A percentile compares a stretch with the other conserved stretches of the same genome.
phyloP scores from a whole-genome alignment of 2,113 vertebrate genomes.

The Bubalus kerabau region DNA sequence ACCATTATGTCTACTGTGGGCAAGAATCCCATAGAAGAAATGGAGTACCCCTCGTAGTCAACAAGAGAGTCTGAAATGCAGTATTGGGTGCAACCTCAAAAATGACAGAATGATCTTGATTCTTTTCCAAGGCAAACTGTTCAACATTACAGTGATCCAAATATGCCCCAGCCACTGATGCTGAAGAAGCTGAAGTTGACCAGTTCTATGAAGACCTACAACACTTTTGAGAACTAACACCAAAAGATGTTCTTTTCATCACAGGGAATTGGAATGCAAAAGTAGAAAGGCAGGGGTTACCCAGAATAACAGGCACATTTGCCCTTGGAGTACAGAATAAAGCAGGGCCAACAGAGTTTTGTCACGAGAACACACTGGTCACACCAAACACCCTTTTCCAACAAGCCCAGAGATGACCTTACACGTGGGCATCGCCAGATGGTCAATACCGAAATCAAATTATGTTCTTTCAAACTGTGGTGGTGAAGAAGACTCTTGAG shows the following conservation, averaged over 20 bases:
- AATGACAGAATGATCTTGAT: neutral
- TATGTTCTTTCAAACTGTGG: neutral
- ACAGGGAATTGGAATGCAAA: neutral
- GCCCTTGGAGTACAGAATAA: neutral
- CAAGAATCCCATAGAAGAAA: neutral
- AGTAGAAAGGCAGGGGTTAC: neutral
- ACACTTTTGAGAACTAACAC: neutral
- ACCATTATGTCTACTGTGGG: neutral
- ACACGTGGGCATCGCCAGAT: neutral
- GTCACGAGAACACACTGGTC: neutral
- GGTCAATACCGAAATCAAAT: neutral
- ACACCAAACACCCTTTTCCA: neutral
- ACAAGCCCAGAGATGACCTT: neutral
- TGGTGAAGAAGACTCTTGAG: neutral
- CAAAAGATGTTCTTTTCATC: neutral
- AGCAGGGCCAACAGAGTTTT: neutral
- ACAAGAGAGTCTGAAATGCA: neutral
- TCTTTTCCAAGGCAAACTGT: neutral
- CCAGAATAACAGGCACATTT: neutral
- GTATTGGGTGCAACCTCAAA: neutral
- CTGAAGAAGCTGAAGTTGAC: neutral
- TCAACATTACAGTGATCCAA: neutral
- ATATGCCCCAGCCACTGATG: neutral
- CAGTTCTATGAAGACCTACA: neutral
- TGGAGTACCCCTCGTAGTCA: neutral